Percentiles rank a stretch among this genome's conserved stretches.
Evolutionary conservation across 2,113 vertebrate genomes (phyloP).

Genomic region (Garra rufa): DNA sequence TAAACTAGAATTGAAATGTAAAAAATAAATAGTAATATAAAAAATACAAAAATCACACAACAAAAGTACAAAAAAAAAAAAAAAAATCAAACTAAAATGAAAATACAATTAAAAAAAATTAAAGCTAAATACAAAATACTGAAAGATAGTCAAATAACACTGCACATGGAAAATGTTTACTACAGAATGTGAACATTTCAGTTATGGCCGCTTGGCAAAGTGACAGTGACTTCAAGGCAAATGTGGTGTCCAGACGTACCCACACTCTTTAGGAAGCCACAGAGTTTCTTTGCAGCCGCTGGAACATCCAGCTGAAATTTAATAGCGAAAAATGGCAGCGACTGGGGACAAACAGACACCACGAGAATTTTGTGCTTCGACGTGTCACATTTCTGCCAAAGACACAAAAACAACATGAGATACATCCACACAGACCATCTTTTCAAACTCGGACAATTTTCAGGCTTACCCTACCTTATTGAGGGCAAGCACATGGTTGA

Average conservation of each 20-base stretch:
- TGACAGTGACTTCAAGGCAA: not conserved
- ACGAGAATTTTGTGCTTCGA: constrained; percentile 77
- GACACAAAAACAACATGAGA: constrained; percentile 59
- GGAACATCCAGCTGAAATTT: constrained; percentile 85
- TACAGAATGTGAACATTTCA: not conserved
- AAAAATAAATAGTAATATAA: too few relatives aligned
- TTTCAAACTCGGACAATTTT: not conserved
- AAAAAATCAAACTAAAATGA: too few relatives aligned
- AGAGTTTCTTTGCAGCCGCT: constrained; percentile 88
- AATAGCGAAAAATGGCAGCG: constrained; percentile 86
- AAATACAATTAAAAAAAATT: too few relatives aligned
- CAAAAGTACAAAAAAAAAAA: too few relatives aligned
- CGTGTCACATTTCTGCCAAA: constrained; percentile 71
- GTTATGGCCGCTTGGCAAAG: not conserved
- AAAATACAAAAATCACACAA: too few relatives aligned
- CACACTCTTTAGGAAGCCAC: constrained; percentile 90
- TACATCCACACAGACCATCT: not conserved
- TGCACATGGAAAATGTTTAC: not conserved
- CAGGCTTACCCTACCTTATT: constrained; percentile 84
- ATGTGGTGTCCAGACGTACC: constrained; percentile 75
- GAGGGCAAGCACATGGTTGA: constrained; percentile 84
- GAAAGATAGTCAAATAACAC: not conserved
- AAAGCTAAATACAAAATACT: too few relatives aligned
- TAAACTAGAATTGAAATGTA: not conserved
- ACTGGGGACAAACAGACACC: constrained; percentile 76